Conservation (phyloP, 2,113 vertebrate genomes). For the Meles meles region DNA sequence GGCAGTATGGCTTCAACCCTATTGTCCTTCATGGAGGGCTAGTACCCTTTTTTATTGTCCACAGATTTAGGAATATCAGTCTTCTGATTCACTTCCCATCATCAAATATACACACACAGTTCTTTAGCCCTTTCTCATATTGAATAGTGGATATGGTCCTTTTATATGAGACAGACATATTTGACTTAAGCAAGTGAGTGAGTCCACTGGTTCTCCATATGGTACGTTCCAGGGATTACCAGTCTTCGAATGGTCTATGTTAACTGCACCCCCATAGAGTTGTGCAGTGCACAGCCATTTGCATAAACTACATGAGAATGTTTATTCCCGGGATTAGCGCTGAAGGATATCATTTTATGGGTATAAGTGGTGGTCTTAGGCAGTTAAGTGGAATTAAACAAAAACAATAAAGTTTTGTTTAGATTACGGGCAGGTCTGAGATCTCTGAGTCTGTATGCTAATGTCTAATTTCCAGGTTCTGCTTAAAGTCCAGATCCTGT, state of each 20-base stretch:
- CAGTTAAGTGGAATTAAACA: not conserved
- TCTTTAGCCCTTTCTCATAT: not conserved
- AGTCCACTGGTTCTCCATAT: not conserved
- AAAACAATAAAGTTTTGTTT: not conserved
- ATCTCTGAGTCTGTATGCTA: not conserved
- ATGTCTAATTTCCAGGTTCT: not conserved
- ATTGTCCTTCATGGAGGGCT: not conserved
- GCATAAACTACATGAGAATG: not conserved
- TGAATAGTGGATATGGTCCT: not conserved
- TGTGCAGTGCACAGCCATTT: not conserved
- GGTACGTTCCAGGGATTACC: not conserved
- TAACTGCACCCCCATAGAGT: not conserved
- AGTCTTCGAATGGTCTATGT: no score
- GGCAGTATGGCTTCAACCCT: no score
- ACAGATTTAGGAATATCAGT: not conserved
- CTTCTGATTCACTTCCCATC: not conserved
- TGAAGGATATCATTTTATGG: not conserved
- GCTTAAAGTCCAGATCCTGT: not conserved
- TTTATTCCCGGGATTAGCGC: not conserved
- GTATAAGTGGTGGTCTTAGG: not conserved
- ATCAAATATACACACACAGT: not conserved
- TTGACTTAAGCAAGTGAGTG: not conserved
- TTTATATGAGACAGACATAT: not conserved
- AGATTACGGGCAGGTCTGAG: not conserved
- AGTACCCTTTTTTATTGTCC: not conserved